phyloP scores from a whole-genome alignment of 2,888 invertebrate species.

The Netelia fuscicornis region DNA sequence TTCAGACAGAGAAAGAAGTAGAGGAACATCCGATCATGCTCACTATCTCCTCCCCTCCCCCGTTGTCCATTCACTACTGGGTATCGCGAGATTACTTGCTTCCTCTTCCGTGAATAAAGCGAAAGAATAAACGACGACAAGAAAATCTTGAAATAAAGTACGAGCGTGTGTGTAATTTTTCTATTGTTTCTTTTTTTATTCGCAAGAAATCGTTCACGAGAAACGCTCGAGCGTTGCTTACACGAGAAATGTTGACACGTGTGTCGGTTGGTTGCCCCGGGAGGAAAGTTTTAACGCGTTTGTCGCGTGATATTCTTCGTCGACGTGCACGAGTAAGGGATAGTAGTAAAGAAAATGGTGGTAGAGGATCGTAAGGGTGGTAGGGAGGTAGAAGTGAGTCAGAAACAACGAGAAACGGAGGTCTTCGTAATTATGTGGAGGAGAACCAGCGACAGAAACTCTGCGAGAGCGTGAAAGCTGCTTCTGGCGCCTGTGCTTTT shows the following conservation, averaged over 20 bases:
- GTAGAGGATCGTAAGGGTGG: conserved; percentile 11
- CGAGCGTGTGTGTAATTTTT: conserved; percentile 23
- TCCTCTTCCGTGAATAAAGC: conserved; percentile 4
- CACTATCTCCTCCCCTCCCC: conserved; percentile 11
- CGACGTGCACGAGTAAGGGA: neutral
- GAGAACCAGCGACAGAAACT: conserved; percentile 58
- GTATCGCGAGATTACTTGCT: conserved; percentile 17
- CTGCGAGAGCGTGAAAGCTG: conserved; percentile 51
- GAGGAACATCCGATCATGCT: conserved; percentile 23
- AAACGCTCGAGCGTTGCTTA: neutral
- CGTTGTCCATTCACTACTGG: neutral
- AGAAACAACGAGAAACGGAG: conserved; percentile 62
- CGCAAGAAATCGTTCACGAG: conserved; percentile 33
- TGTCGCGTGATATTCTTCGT: neutral
- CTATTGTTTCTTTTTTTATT: conserved; percentile 43
- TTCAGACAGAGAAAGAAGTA: conserved; percentile 28
- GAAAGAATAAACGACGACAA: neutral
- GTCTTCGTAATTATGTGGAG: conserved; percentile 67
- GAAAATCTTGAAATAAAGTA: conserved; percentile 36
- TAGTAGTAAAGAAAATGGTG: conserved; percentile 1
- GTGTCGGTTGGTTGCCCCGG: neutral
- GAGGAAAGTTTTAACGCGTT: neutral
- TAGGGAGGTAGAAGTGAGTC: conserved; percentile 39
- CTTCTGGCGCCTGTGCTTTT: conserved; percentile 43
- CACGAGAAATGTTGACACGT: neutral